Evolutionary conservation across 1,140 invertebrate genomes (phyloP).

Genomic region (Carcinoscorpius rotundicauda): DNA sequence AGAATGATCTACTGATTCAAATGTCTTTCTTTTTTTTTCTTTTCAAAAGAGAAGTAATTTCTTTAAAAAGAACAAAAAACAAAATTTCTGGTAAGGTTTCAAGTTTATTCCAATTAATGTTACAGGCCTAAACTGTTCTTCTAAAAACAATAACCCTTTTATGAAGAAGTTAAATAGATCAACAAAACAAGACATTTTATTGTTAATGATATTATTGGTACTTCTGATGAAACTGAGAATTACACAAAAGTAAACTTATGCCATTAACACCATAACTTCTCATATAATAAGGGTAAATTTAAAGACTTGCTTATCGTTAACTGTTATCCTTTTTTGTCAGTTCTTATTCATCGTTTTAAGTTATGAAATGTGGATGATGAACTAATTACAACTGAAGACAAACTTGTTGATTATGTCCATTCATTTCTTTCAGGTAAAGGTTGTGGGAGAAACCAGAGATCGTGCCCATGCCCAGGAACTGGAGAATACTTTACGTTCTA

Average conservation of each 20-base stretch:
- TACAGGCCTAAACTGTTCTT: too few species aligned
- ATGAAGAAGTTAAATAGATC: too few species aligned
- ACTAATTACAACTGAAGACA: neutral
- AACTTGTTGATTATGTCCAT: neutral
- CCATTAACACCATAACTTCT: neutral
- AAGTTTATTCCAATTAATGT: too few species aligned
- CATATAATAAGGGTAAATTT: neutral
- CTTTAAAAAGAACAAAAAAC: too few species aligned
- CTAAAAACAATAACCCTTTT: too few species aligned
- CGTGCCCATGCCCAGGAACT: slow-evolving; percentile 56
- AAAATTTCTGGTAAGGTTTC: too few species aligned
- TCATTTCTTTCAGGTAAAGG: slow-evolving; percentile 49
- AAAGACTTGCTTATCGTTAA: neutral
- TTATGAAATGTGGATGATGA: neutral
- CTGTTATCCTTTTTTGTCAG: neutral
- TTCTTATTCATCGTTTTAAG: neutral
- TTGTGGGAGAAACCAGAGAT: slow-evolving; percentile 73
- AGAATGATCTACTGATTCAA: too few species aligned
- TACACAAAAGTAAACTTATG: neutral
- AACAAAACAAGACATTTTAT: too few species aligned
- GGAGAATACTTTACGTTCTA: slow-evolving; percentile 42
- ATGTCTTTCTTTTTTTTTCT: too few species aligned
- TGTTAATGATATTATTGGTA: too few species aligned
- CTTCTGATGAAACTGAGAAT: too few species aligned
- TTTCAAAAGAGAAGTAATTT: too few species aligned